Percentiles rank a stretch among this genome's conserved stretches.
Evolutionary conservation across 2,113 vertebrate genomes (phyloP).

Genomic region (Leptodactylus fuscus): DNA sequence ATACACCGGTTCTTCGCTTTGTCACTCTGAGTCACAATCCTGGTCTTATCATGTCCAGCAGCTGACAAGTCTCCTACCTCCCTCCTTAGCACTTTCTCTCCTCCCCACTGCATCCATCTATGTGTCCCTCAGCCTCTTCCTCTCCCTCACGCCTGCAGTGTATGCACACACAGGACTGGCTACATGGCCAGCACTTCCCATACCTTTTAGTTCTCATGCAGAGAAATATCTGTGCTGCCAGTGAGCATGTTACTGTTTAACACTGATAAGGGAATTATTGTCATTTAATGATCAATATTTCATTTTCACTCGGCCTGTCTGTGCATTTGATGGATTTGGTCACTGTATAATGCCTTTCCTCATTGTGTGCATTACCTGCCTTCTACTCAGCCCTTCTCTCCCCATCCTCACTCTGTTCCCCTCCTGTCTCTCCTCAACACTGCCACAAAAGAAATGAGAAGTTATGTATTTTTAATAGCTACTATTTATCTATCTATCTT

Average conservation of each 20-base stretch:
- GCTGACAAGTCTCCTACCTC: slow-evolving; percentile 49
- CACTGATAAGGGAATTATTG: slow-evolving; percentile 59
- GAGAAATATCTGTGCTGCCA: slow-evolving; percentile 44
- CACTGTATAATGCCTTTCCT: slow-evolving; percentile 40
- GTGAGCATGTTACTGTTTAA: slow-evolving; percentile 51
- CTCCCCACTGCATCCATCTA: neutral
- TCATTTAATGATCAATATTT: slow-evolving; percentile 62
- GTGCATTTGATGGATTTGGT: slow-evolving; percentile 43
- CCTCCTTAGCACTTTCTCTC: slow-evolving; percentile 23
- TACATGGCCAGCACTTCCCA: slow-evolving; percentile 32
- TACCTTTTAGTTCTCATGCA: neutral
- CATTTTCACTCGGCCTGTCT: slow-evolving; percentile 52
- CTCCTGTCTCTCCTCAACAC: neutral
- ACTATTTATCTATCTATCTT: neutral
- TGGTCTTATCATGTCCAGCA: slow-evolving; percentile 55
- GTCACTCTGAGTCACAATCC: slow-evolving; percentile 58
- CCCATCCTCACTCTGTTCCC: neutral
- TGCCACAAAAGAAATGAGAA: neutral
- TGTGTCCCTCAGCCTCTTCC: neutral
- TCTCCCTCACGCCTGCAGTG: slow-evolving; percentile 30
- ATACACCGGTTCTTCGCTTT: slow-evolving; percentile 49
- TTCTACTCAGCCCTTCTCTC: neutral
- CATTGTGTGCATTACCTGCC: slow-evolving; percentile 29
- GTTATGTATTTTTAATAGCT: no score
- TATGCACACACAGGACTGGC: neutral